Base-by-base conservation (phyloP, 2,113 vertebrate genomes). In the Amphiprion ocellaris region DNA sequence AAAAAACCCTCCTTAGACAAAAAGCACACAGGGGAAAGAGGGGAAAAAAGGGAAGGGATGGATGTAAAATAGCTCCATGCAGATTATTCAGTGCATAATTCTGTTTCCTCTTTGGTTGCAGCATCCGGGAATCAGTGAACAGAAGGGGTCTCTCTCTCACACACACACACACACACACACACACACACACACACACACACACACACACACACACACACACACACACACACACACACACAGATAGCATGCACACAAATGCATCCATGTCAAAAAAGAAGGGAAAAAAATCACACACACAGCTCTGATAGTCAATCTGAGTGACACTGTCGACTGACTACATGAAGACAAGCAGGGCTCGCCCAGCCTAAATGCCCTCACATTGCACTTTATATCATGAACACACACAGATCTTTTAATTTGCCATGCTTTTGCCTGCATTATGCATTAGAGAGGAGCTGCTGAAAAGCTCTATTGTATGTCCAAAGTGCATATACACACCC, bases 331-430 rank as follows among this genome's bases (percentile, higher is more conserved):
- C 77, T 49, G 44, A 72, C 49, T 30, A 30, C 30, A 30, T 30
- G 56, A 67, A 87, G 66, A 85, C 53, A 62, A 75, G 75, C 63
- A 41, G 69, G 77, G 72, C 83, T 82, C 55, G 11, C 58, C 75
- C 80, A 54, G 76, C 84, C 74, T 81, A 73, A 83, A 87, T 80
- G 86, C 83, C 85, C 86, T 92, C 87, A 87, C 83, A 87, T 88
- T 92, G 92, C 90, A 92, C 92, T 93, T 93, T 89, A 91, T 81
- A 80, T 53, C 80, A 82, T 60, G 50, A 33, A 81, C 71, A 81
- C 71, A 81, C 54, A 60, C 44, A 64, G 28, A 37, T 59, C 44
- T 71, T 81, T 37, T 71, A 52, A 58, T 78, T 83, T 80, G 21
- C 73, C 41, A 64, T 76, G 24, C 85, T 79, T 79, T 72, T 65